Base-by-base conservation (phyloP, 2,797 vertebrate genomes). In the Crocidura indochinensis region DNA sequence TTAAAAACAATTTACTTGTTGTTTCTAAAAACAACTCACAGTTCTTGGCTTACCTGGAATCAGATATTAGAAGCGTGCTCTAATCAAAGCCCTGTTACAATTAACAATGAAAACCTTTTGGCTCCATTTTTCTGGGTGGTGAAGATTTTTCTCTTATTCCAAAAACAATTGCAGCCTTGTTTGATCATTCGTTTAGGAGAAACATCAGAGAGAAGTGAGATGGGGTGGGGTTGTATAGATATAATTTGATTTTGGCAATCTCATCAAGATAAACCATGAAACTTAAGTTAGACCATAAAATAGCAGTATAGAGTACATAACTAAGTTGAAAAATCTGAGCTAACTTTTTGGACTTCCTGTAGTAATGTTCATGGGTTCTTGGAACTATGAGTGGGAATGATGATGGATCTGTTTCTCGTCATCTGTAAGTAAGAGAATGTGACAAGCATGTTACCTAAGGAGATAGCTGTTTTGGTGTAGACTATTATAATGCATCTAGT, bases 241-340 rank as follows among this genome's bases (percentile, higher is more conserved):
- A 24, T 8, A 27, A 7, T 11, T 12, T 1, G 22, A 53, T 1
- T 12, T 26, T 56, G 38, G 62, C 0, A 6, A 26, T 6, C 0
- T 1, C 64, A 27, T 87, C 27, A 62, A 26, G 24, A 81, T 1
- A 0, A 2, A 60, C 10, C 56, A 20, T 60, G 60, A 79, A 24
- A 19, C 15, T 83, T 73, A 51, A 31, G 15, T 22, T 8, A 75
- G 2, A 65, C 6, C 15, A 19, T 9, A 1, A 9, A 60, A 8
- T 27, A 84, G 22, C 12, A 69, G 12, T 1, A 49, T 22, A 65
- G 12, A 26, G 14, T 5, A 56, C 0, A 24, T 29, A 17, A 51
- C n/a, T n/a, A 53, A 71, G 46, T 15, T 8, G 29, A 64, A 26
- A 64, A 26, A 47, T 3, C 22, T 29, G 8, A 27, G 29, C 20